Evolutionary conservation across 2,888 invertebrate genomes (phyloP), one percentile per base, ranked within the genome.

Genomic region (Teinopalpus imperialis): DNA sequence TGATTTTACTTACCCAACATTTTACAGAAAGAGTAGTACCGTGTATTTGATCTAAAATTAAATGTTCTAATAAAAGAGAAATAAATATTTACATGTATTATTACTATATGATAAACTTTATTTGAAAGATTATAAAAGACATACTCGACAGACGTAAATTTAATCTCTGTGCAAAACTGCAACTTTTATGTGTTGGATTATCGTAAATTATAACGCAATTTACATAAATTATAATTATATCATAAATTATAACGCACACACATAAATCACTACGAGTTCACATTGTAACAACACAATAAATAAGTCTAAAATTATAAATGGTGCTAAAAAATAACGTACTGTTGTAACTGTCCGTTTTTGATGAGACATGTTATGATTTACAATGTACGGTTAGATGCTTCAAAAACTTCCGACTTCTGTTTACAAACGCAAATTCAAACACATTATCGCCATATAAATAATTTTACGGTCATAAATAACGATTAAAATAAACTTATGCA

Each of bases 331-430:
- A 12, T 20, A 37, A 1, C 3, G 20, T 32, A 16, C 12, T 7
- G 12, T 12, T 24, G 20, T 39, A 30, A 30, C 13, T 16, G 24
- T 16, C 10, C 7, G 21, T 35, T 35, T 40, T 40, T 29, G 32
- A 40, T 40, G 45, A 40, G 45, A 45, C 37, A 10, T 23, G 34
- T 34, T 29, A 14, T 46, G 45, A 34, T 45, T 40, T 36, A 43
- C 13, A 12, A n/a, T 24, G 16, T 29, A 39, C 0, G 23, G 10
- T 26, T 29, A 14, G 40, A 46, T 35, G 34, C 27, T 21, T 23
- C 23, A 5, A 34, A 40, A 23, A 35, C 27, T 40, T 40, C 23
- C 29, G 27, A 35, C 40, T 32, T n/a, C 1, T 45, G 40, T 40
- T 46, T 29, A 34, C 9, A 12, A n/a, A 23, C 13, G 16, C 16